Evolutionary conservation across 2,113 vertebrate species (phyloP).

Genomic region (Microcebus griseorufus): DNA sequence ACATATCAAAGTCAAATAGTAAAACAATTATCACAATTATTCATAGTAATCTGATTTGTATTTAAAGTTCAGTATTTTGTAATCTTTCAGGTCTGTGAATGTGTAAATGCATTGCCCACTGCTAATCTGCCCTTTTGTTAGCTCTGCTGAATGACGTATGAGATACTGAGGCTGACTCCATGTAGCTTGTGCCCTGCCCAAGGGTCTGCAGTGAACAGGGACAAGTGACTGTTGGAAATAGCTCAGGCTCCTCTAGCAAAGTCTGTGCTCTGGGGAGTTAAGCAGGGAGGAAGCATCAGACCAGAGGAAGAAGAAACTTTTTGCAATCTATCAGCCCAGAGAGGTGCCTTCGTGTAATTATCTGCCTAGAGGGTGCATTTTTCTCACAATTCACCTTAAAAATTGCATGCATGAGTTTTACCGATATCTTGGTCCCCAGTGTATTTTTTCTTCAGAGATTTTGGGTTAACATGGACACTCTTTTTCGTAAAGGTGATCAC

Average conservation of each 20-base stretch:
- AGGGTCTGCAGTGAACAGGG: neutral
- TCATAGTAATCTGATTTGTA: neutral
- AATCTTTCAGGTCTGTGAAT: neutral
- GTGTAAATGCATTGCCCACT: too few relatives aligned
- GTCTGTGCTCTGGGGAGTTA: accelerated
- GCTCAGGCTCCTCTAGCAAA: neutral
- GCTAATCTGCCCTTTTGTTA: neutral
- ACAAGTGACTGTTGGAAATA: accelerated
- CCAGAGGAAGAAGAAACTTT: neutral
- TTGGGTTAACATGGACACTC: neutral
- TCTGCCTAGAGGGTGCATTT: neutral
- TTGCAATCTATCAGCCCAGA: neutral
- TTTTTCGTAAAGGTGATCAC: neutral
- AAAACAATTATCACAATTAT: neutral
- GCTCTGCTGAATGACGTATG: accelerated
- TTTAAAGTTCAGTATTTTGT: neutral
- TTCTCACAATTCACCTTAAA: neutral
- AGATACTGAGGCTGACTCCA: neutral
- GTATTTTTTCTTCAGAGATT: neutral
- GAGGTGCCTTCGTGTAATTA: neutral
- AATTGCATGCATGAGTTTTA: neutral
- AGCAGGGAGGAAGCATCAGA: too few relatives aligned
- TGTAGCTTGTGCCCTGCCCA: accelerated
- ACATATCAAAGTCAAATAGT: neutral
- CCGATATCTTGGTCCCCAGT: neutral